Base-by-base conservation (phyloP, 2,797 vertebrate species). In the Scyliorhinus canicula region DNA sequence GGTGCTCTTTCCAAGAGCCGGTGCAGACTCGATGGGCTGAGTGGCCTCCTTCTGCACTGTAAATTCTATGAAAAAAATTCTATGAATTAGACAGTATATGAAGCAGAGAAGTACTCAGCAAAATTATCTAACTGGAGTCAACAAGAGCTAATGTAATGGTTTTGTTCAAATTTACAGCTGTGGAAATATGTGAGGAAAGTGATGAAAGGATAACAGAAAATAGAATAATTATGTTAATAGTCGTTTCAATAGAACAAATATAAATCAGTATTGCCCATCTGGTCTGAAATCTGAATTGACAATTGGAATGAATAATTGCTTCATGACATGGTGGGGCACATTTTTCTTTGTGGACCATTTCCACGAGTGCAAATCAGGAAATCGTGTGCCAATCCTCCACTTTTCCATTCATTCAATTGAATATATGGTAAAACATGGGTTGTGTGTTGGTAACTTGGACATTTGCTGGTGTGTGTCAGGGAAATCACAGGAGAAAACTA, bases 231-330 rank as follows among this genome's bases (percentile, higher is more conserved):
- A 85, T 85, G 31, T 85, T 85, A 28, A 82, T 82, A 19, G 50
- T 5, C 11, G 50, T 86, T 86, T 86, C 50, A 55, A 52, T 86
- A 26, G 52, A 57, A 55, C 52, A 57, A 88, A 24, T 88, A 35
- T 88, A 88, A 86, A 35, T 55, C 31, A 31, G 31, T 35, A n/a
- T 57, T 88, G 52, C 16, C 12, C 85, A 88, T 86, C 11, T 55
- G 11, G 52, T 19, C 16, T 40, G 31, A 31, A 88, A 63, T 91
- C n/a, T 40, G 79, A 82, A 65, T 91, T 91, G 60, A n/a, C 44
- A 63, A 44, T 91, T 91, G 60, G 63, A 91, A 91, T 65, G 3
- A 63, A 90, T 90, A 35, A 65, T 91, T 91, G n/a, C n/a, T 65
- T 91, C 60, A 63, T 91, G 60, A 91, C 7, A 44, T 57, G 65